phyloP scores from a whole-genome alignment of 2,113 vertebrate genomes.

The Bungarus multicinctus region DNA sequence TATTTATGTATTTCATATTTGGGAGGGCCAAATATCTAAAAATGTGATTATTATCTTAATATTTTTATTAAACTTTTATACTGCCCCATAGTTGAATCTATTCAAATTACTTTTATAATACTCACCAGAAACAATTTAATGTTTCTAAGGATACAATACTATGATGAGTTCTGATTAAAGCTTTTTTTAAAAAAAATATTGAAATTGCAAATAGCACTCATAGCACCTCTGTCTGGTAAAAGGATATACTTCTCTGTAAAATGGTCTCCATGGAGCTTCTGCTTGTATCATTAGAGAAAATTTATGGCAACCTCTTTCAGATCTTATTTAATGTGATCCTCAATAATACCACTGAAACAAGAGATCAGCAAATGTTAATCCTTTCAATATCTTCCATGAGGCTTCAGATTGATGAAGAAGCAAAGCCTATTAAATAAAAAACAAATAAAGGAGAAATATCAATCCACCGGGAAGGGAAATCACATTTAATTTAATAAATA shows the following conservation, averaged over 20 bases:
- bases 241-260: neutral
- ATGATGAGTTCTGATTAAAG: neutral
- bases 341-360: neutral
- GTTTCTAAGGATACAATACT: neutral
- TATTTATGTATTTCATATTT: neutral
- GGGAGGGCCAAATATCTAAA: neutral
- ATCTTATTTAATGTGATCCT: neutral
- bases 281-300: neutral
- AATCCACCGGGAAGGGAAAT: neutral
- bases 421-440: neutral
- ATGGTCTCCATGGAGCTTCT: neutral
- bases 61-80: neutral
- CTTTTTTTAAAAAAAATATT: neutral
- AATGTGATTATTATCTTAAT: neutral
- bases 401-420: neutral
- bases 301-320: neutral
- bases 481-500: neutral
- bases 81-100: neutral
- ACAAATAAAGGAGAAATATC: neutral
- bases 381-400: neutral
- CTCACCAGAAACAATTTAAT: neutral
- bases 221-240: neutral
- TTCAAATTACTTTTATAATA: neutral
- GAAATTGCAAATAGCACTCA: neutral
- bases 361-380: neutral